Evolutionary conservation across 2,113 vertebrate species (phyloP).

Genomic region (Meles meles): DNA sequence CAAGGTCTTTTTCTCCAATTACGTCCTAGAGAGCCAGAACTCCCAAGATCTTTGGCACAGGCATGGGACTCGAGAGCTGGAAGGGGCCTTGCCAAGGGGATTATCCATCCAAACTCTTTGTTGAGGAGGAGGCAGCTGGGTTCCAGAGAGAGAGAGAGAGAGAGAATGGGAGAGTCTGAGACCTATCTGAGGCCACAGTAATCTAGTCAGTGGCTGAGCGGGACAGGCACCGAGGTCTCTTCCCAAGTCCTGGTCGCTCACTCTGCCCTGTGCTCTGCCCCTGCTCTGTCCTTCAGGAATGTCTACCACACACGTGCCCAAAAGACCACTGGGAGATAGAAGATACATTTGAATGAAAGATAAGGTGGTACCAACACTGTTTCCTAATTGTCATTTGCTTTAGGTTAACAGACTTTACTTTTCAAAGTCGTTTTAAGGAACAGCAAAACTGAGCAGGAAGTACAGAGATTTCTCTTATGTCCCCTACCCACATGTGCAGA

Average conservation of each 20-base stretch:
- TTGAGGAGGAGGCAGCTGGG: background rate
- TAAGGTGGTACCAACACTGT: background rate
- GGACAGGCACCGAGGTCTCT: background rate
- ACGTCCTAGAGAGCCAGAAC: background rate
- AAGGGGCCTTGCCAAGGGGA: background rate
- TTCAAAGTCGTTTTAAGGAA: constrained; percentile 39
- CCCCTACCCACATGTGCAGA: background rate
- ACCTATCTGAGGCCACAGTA: background rate
- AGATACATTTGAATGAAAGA: background rate
- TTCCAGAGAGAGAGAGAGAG: background rate
- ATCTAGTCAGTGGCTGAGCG: background rate
- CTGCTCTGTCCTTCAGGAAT: background rate
- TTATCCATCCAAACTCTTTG: background rate
- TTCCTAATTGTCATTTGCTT: background rate
- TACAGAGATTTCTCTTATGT: background rate
- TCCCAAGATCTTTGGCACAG: background rate
- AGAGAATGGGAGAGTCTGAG: background rate
- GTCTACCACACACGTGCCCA: background rate
- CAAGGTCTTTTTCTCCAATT: background rate
- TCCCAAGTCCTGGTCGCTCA: background rate
- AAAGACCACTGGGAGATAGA: background rate
- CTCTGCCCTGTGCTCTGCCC: background rate
- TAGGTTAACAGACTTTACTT: background rate
- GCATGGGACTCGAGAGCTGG: background rate
- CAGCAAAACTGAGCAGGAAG: background rate